Base-by-base conservation (phyloP, 2,888 invertebrate genomes). In the Euproctis similis region DNA sequence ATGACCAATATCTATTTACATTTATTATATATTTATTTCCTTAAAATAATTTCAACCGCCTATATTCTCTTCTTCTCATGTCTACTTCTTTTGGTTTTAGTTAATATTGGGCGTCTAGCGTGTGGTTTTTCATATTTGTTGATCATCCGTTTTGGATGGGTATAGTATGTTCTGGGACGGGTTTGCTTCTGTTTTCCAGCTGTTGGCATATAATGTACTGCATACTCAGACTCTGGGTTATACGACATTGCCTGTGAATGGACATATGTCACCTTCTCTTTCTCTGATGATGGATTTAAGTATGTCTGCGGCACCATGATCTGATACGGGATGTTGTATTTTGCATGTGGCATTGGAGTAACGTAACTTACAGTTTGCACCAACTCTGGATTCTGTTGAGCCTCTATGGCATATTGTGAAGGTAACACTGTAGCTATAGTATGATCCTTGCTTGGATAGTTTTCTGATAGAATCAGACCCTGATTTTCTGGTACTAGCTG, bases 401-500 rank as follows among this genome's bases (percentile, higher is more conserved):
- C 21, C 12, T 56, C 43, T 14, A 6, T 6, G 26, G 68, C 68
- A 35, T 77, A 74, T 30, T 66, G 66, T 8, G 64, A 53, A 2
- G 84, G 81, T 24, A 76, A 57, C 19, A 87, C 86, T 24, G 87
- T 78, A 0, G 88, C 88, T 45, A 82, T 74, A 1, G 88, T 88
- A 36, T 88, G 88, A 24, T 82, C 80, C 36, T 85, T 77, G 41
- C 81, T 85, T 1, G 88, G 88, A 50, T 87, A 88, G 44, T 87
- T 88, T 56, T 88, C 88, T 10, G 82, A 71, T 1, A 87, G 74
- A 1, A 76, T 53, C 12, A 86, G 47, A 8, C 62, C 59, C 20
- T 69, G 53, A 26, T 47, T 57, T 12, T 59, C 52, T 2, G 69
- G 47, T 13, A 61, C 56, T 27, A 20, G 40, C 14, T 41, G 49